A percentile compares a stretch with the other conserved stretches of the same genome.
These are phyloP conservation scores for Motacilla tschutschensis DNA, from an alignment of 2,113 vertebrate genomes.

Conservation along the genomic window DNA sequence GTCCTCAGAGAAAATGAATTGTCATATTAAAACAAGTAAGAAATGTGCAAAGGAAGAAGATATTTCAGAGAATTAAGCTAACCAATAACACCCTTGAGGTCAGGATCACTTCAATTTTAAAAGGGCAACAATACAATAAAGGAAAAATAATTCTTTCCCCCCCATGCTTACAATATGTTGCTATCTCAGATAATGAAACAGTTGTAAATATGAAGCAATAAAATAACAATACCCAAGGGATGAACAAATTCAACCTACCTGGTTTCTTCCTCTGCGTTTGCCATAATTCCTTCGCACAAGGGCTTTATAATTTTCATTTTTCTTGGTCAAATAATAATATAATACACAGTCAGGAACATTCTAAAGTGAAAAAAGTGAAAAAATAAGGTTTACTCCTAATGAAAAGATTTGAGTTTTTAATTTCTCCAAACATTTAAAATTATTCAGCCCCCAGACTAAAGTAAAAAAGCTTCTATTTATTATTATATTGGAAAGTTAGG, in stretches of 20 bases:
- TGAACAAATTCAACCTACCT: constrained; percentile 72
- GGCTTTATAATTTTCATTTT: constrained; percentile 97
- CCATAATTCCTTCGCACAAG: constrained; percentile 94
- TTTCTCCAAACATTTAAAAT: neutral
- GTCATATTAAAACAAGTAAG: neutral
- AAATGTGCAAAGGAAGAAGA: neutral
- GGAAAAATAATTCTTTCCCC: neutral
- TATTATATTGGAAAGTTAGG: neutral
- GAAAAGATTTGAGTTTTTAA: neutral
- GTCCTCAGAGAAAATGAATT: neutral
- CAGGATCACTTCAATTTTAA: neutral
- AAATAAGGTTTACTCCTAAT: neutral
- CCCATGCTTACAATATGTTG: neutral
- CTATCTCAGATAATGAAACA: neutral
- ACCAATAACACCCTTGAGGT: neutral
- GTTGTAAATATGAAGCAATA: neutral
- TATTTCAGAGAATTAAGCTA: neutral
- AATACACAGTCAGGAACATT: constrained; percentile 95
- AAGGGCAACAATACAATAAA: neutral
- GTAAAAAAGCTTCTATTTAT: neutral
- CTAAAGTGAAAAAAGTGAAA: constrained; percentile 65
- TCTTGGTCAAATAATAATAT: constrained; percentile 98
- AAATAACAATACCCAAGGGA: neutral
- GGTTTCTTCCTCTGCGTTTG: constrained; percentile 91
- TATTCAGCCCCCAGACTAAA: neutral